phyloP scores from a whole-genome alignment of 2,888 invertebrate species.

The Nomada lathburiana region DNA sequence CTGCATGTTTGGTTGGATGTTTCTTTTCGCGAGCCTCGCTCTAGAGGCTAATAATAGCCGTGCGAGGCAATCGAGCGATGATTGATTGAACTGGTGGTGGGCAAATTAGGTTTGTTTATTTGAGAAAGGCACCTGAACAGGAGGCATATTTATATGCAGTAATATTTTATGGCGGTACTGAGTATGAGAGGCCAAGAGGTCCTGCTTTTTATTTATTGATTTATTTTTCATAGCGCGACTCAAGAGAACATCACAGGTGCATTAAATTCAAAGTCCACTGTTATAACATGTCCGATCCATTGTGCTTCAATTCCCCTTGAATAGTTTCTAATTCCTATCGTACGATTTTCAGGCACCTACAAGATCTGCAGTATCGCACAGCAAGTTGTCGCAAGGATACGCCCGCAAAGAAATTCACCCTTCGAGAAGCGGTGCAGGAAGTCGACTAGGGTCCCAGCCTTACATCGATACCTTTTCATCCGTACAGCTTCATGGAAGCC shows the following conservation, averaged over 20 bases:
- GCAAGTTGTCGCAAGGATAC: no score
- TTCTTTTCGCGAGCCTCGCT: background rate
- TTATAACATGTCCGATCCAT: no score
- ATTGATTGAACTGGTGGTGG: background rate
- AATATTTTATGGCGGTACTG: no score
- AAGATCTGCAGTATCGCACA: background rate
- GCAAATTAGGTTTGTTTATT: background rate
- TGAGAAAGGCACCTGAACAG: no score
- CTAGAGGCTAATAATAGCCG: background rate
- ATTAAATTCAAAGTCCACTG: no score
- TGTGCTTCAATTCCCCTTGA: no score
- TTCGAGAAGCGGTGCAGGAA: background rate
- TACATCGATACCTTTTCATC: slow-evolving; percentile 14
- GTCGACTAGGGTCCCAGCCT: background rate
- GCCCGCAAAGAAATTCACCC: background rate
- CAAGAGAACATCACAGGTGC: no score
- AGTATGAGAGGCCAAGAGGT: no score
- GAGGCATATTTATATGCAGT: no score
- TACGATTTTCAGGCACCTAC: background rate
- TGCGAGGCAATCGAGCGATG: background rate
- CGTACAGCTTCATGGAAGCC: background rate
- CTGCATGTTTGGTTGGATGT: background rate
- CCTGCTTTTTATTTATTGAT: no score
- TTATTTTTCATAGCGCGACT: no score
- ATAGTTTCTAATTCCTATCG: background rate